phyloP scores from a whole-genome alignment of 1,140 invertebrate genomes.

The Asbolus verrucosus region DNA sequence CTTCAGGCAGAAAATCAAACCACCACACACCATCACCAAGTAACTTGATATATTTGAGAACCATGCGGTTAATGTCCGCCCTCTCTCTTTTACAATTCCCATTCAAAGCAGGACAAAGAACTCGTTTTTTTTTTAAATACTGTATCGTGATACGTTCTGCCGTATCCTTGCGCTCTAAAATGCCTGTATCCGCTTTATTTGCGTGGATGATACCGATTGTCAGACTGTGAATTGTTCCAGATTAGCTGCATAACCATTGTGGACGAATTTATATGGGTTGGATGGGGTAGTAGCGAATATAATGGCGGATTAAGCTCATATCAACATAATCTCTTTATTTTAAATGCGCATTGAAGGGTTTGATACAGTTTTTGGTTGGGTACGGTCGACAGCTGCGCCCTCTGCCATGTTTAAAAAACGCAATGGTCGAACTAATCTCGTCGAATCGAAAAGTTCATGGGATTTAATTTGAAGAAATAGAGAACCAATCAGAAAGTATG shows the following conservation, averaged over 20 bases:
- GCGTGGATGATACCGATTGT: slow-evolving; percentile 16
- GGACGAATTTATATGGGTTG: slow-evolving; percentile 32
- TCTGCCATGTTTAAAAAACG: slow-evolving; percentile 5
- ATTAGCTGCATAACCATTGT: slow-evolving; percentile 27
- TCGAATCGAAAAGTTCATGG: slow-evolving; percentile 11
- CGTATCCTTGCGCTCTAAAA: no score
- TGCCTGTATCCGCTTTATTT: slow-evolving; percentile 51
- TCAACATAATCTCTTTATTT: slow-evolving; percentile 50
- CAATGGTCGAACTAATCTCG: no score
- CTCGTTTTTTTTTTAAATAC: slow-evolving; percentile 44
- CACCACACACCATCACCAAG: slow-evolving; percentile 15
- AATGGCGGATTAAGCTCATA: slow-evolving; percentile 50
- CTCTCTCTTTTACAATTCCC: slow-evolving; percentile 41
- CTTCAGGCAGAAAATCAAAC: slow-evolving; percentile 44
- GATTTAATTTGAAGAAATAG: slow-evolving; percentile 7
- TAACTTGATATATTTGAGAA: slow-evolving; percentile 51
- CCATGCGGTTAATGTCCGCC: slow-evolving; percentile 46
- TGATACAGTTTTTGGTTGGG: slow-evolving; percentile 26
- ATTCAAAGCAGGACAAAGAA: slow-evolving; percentile 38
- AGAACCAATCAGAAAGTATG: slow-evolving; percentile 1
- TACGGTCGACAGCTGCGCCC: slow-evolving; percentile 1
- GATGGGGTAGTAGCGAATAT: slow-evolving; percentile 33
- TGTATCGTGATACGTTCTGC: slow-evolving; percentile 44
- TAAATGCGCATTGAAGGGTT: slow-evolving; percentile 37
- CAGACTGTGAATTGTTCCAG: slow-evolving; percentile 32